A percentile compares a stretch with the other conserved stretches of the same genome.
Conservation (phyloP, 2,797 vertebrate genomes). For the Cercopithecus mitis region DNA sequence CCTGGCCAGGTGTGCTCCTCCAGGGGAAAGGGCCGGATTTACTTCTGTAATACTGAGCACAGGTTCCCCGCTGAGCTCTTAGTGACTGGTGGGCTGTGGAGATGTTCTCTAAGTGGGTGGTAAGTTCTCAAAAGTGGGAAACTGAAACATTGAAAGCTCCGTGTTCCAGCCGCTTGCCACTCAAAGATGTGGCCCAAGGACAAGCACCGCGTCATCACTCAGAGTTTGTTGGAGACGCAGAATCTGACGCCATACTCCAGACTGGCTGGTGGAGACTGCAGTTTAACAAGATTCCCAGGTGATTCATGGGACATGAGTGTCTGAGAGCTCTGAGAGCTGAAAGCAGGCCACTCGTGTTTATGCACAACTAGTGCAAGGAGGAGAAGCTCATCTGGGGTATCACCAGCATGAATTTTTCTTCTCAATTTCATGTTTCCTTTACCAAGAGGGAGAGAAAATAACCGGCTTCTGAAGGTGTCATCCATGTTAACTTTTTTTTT, state of each 20-base stretch:
- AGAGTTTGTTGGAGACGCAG: background rate
- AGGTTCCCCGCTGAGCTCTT: background rate
- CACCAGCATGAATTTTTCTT: rapidly evolving
- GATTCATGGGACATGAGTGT: rapidly evolving
- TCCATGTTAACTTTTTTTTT: background rate
- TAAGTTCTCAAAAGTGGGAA: background rate
- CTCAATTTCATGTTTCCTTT: rapidly evolving
- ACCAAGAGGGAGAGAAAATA: rapidly evolving
- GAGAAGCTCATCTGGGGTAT: rapidly evolving
- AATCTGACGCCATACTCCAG: background rate
- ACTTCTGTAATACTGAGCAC: rapidly evolving
- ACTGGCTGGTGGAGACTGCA: rapidly evolving
- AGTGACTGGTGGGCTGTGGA: background rate
- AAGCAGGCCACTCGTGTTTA: rapidly evolving
- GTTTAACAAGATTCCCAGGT: background rate
- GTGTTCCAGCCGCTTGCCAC: background rate
- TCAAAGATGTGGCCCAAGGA: background rate
- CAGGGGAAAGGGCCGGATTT: rapidly evolving
- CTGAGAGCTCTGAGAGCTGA: rapidly evolving
- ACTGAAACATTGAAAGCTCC: background rate
- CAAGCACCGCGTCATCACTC: rapidly evolving
- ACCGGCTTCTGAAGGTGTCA: background rate
- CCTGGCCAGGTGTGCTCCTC: too few species aligned
- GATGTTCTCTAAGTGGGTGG: rapidly evolving
- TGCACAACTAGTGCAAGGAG: rapidly evolving